Base-by-base conservation (phyloP, 2,113 vertebrate genomes). In the Rhipidura dahli region DNA sequence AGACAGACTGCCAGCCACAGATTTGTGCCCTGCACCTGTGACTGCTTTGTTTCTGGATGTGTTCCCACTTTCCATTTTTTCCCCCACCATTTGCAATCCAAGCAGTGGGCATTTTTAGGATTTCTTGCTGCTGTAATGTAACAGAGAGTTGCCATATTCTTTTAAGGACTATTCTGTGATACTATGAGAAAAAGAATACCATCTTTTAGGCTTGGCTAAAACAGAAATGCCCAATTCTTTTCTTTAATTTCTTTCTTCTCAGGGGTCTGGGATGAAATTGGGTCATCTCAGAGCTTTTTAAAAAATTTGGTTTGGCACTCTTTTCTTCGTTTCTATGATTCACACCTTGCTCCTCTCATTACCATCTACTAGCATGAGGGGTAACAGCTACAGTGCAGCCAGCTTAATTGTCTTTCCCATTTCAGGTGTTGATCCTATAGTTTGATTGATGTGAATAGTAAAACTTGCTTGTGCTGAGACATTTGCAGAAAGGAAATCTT, bases 1-100 rank as follows among this genome's bases (percentile, higher is more conserved):
- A 13, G 21, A 24, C 7, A 37, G n/a, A 22, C 7, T 65, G 13
- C 12, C 26, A 60, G 2, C 2, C 9, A 11, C 22, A 50, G 26
- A 15, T 39, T 16, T 0, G 0, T 54, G 19, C 19, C 8, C 50
- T 45, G 17, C 12, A 21, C 1, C 5, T 7, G 35, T 28, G 26
- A 17, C 33, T 64, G 50, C 10, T 17, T 13, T 51, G 16, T 30
- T 61, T 54, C 24, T 76, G 44, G 16, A 30, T 0, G 0, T 7
- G 11, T 37, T 87, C 42, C 35, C 6, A 3, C 42, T 20, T 35
- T 92, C 44, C 3, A 3, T 2, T 14, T 30, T 35, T n/a, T 17
- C 12, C 5, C 6, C 5, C n/a, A 17, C 37, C 18, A 47, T 42
- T 33, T 28, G 1, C 7, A 70, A 14, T 15, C 13, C 6, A 13